A percentile compares a stretch with the other conserved stretches of the same genome.
phyloP scores from a whole-genome alignment of 2,113 vertebrate species.

The Vombatus ursinus region DNA sequence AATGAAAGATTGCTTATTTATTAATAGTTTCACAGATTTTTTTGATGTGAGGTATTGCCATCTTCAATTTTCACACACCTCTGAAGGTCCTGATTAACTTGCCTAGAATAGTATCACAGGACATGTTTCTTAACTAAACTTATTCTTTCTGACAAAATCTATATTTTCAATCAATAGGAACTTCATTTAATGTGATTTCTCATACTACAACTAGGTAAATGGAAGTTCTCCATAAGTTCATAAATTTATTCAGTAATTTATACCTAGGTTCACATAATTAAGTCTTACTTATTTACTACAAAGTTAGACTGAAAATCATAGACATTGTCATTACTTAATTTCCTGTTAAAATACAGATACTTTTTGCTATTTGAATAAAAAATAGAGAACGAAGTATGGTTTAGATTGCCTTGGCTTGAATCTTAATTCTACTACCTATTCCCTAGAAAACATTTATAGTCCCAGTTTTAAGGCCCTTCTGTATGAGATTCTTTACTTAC shows the following conservation, averaged over 20 bases:
- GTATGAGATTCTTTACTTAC: too few relatives aligned
- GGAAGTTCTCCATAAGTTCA: slow-evolving; percentile 43
- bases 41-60: neutral
- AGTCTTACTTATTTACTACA: too few relatives aligned
- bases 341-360: too few relatives aligned
- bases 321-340: neutral
- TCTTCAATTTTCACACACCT: slow-evolving; percentile 55
- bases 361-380: too few relatives aligned
- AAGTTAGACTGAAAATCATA: slow-evolving; percentile 25
- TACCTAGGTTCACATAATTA: slow-evolving; percentile 47
- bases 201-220: slow-evolving; percentile 49
- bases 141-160: slow-evolving; percentile 69
- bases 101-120: slow-evolving; percentile 40
- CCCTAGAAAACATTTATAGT: too few relatives aligned
- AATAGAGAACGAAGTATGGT: too few relatives aligned
- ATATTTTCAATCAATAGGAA: slow-evolving; percentile 69
- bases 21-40: slow-evolving; percentile 43
- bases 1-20: slow-evolving; percentile 23
- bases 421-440: too few relatives aligned
- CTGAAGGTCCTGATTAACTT: slow-evolving; percentile 24
- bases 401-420: too few relatives aligned
- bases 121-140: slow-evolving; percentile 52
- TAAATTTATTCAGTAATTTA: slow-evolving; percentile 47
- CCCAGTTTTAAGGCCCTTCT: too few relatives aligned
- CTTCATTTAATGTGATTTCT: slow-evolving; percentile 58